Conservation (phyloP, 2,113 vertebrate species). For the Stictonetta naevosa region DNA sequence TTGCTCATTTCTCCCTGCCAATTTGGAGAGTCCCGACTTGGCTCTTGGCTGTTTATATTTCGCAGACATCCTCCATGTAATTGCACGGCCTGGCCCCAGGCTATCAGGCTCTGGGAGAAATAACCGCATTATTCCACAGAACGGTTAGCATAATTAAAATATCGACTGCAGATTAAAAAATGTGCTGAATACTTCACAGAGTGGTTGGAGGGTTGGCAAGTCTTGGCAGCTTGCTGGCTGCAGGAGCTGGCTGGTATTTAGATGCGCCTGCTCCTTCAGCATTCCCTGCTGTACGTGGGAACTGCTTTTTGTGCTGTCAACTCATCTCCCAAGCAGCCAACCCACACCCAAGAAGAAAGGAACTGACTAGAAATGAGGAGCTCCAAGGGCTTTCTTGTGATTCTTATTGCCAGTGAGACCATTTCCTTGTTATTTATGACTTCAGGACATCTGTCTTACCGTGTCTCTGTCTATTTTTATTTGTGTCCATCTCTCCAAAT, state of each 20-base stretch:
- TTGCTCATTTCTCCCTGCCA: neutral
- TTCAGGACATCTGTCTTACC: conserved; percentile 40
- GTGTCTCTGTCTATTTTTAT: conserved; percentile 19
- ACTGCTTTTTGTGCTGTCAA: conserved; percentile 41
- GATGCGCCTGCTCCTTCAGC: neutral
- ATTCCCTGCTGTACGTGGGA: conserved; percentile 28
- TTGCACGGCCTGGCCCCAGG: conserved; percentile 41
- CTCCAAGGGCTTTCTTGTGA: conserved; percentile 13
- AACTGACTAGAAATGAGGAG: conserved; percentile 40
- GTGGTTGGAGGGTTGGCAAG: conserved; percentile 49
- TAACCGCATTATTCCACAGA: conserved; percentile 51
- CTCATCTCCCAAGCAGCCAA: conserved; percentile 34
- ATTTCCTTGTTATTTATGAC: conserved; percentile 38
- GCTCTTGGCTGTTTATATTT: conserved; percentile 37
- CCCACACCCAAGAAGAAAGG: conserved; percentile 36
- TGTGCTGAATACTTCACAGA: conserved; percentile 45
- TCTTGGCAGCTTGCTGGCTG: conserved; percentile 45
- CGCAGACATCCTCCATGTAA: conserved; percentile 27
- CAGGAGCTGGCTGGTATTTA: conserved; percentile 58
- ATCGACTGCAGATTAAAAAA: conserved; percentile 65
- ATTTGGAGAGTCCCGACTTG: neutral
- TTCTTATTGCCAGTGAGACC: conserved; percentile 34
- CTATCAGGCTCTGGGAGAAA: conserved; percentile 31
- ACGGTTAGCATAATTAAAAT: conserved; percentile 69
- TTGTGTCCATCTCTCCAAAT: conserved; percentile 25